Evolutionary conservation across 2,113 vertebrate genomes (phyloP).

Genomic region (Athene noctua): DNA sequence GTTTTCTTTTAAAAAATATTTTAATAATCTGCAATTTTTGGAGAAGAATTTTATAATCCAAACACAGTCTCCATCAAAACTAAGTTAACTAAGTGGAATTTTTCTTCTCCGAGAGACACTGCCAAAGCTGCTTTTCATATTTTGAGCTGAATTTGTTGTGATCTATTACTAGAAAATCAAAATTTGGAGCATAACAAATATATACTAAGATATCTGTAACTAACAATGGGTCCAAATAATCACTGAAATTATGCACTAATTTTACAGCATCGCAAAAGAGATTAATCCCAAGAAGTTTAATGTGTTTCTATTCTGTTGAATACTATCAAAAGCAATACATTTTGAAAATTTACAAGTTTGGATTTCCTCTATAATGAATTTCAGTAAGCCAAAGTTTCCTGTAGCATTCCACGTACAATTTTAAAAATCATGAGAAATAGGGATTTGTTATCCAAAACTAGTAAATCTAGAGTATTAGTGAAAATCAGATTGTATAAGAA

Average conservation of each 20-base stretch:
- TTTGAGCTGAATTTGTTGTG: not conserved
- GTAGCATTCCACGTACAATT: not conserved
- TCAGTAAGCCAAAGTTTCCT: not conserved
- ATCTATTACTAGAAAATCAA: not conserved
- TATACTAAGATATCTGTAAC: not conserved
- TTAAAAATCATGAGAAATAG: not conserved
- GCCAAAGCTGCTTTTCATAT: not conserved
- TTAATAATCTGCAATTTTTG: not conserved
- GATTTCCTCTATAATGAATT: not conserved
- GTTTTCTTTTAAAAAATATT: not conserved
- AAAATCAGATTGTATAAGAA: not conserved
- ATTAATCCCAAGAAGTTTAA: not conserved
- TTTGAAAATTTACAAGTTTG: not conserved
- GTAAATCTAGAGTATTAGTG: not conserved
- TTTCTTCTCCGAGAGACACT: not conserved
- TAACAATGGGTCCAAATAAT: not conserved
- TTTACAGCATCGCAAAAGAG: not conserved
- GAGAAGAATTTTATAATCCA: not conserved
- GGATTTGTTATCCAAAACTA: not conserved
- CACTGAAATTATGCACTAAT: not conserved
- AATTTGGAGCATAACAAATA: not conserved
- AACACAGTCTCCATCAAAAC: not conserved
- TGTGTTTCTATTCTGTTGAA: not conserved
- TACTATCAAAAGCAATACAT: not conserved
- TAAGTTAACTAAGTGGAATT: not conserved